phyloP scores from a whole-genome alignment of 2,888 invertebrate species.

The Drosophila limbata region DNA sequence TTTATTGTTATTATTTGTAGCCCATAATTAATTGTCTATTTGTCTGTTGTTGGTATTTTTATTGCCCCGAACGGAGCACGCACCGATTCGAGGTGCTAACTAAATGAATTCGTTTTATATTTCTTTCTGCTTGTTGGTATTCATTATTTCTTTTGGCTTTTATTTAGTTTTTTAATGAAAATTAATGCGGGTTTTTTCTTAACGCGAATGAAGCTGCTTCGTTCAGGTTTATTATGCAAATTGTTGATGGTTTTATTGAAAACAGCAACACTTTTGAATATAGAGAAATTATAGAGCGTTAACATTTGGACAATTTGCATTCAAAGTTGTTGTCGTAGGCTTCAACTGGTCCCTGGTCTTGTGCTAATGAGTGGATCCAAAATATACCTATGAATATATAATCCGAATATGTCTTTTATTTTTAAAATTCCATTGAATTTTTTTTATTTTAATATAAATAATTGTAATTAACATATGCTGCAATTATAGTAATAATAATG shows the following conservation, averaged over 20 bases:
- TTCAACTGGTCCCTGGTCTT: not conserved
- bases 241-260: slow-evolving; percentile 53
- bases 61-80: slow-evolving; percentile 41
- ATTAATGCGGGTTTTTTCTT: slow-evolving; percentile 40
- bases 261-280: slow-evolving; percentile 50
- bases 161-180: slow-evolving; percentile 44
- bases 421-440: slow-evolving; percentile 3
- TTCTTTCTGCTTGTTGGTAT: slow-evolving; percentile 16
- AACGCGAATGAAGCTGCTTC: slow-evolving; percentile 8
- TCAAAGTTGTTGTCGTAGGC: slow-evolving; percentile 25
- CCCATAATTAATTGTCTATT: slow-evolving; percentile 78
- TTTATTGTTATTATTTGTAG: slow-evolving; percentile 80
- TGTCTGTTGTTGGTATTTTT: slow-evolving; percentile 60
- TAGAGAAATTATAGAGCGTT: slow-evolving; percentile 36
- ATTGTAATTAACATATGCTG: not conserved
- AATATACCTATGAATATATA: slow-evolving; percentile 1
- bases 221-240: slow-evolving; percentile 64
- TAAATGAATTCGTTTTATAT: slow-evolving; percentile 70
- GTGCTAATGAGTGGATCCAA: not conserved
- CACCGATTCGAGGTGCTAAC: slow-evolving; percentile 65
- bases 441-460: not conserved
- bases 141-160: slow-evolving; percentile 9
- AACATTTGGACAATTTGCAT: slow-evolving; percentile 34
- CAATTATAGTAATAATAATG: not conserved
- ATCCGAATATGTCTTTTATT: not conserved